These are phyloP conservation scores for Heteronetta atricapilla DNA, from an alignment of 2,113 vertebrate genomes.

Conservation along the genomic window DNA sequence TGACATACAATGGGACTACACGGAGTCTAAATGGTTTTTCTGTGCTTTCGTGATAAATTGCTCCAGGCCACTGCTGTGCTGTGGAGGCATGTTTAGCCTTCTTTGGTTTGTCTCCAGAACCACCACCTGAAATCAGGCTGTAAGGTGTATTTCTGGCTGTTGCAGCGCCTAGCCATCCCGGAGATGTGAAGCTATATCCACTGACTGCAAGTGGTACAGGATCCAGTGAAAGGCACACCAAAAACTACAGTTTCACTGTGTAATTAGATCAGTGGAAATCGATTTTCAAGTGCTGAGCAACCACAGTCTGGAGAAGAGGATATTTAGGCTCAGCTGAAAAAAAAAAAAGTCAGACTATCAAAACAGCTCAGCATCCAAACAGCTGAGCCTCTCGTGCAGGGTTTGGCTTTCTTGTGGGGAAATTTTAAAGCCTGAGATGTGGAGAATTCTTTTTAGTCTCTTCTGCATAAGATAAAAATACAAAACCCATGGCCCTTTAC, in stretches of 20 bases:
- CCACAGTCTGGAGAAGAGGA: background rate
- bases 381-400: background rate
- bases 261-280: background rate
- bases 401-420: background rate
- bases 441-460: background rate
- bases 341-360: background rate
- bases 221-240: background rate
- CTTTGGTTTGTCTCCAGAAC: background rate
- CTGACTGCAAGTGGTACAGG: background rate
- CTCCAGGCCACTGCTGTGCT: background rate
- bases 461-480: background rate
- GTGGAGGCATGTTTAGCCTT: background rate
- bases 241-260: background rate
- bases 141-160: background rate
- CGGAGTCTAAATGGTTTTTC: background rate
- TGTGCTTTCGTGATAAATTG: background rate
- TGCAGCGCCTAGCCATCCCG: background rate
- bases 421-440: background rate
- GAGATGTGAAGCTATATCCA: background rate
- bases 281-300: conserved; percentile 20
- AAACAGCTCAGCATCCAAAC: background rate
- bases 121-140: background rate
- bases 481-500: background rate
- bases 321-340: background rate
- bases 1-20: background rate